Evolutionary conservation across 2,113 vertebrate species (phyloP), one percentile per base, ranked within the genome.

Genomic region (Diadophis punctatus): DNA sequence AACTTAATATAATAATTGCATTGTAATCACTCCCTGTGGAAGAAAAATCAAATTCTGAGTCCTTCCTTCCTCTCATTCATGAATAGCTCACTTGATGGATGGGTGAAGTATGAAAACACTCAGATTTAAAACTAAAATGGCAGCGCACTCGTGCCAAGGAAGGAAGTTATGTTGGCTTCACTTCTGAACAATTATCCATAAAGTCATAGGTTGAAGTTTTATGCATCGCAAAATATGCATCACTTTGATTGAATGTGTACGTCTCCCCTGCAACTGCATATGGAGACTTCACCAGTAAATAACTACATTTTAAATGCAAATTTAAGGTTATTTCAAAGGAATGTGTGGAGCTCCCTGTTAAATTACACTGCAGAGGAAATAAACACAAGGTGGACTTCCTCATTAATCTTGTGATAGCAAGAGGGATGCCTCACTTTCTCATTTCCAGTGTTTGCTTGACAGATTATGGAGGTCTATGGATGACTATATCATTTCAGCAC

Each of bases 381-480:
- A 52, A 84, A 58, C 68, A 60, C 68, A 89, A 60, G 58, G 86
- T 3, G 20, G 30, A 43, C 56, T 88, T 90, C 89, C 68, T 85
- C 91, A 92, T 89, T 90, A 89, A 92, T 89, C 91, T 58, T 74
- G 68, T 20, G 68, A 89, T 18, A 74, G 91, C 56, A n/a, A 58
- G 91, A 92, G 22, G 52, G 58, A 12, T 86, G 87, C 87, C 87
- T 92, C 22, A 14, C 87, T 58, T 60, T 85, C 56, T 58, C 39
- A 58, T 49, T 94, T 91, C 30, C 8, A 92, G 25, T 7, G 51
- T 5, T 84, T 95, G 90, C 84, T 14, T 86, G 11, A 92, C 46
- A 87, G 86, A 91, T 55, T 55, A 58, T 60, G 27, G 27, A 92
- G 74, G 56, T 22, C 27, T 89, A n/a, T 85, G 27, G 43, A 86